Evolutionary conservation across 2,113 vertebrate species (phyloP).

Genomic region (Neolamprologus tretocephalus): DNA sequence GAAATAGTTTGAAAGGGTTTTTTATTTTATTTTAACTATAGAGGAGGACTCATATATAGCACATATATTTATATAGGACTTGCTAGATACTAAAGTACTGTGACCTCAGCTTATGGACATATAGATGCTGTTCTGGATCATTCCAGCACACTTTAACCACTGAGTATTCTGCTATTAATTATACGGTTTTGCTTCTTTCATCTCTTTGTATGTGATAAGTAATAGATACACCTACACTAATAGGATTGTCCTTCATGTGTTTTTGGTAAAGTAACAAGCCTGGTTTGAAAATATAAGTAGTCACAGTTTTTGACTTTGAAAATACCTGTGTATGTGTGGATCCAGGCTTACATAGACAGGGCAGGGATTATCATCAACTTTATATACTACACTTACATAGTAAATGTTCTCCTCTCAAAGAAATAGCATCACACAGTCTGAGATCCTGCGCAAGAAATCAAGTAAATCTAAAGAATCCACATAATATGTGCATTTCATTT

Average conservation of each 20-base stretch:
- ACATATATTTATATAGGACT: not conserved
- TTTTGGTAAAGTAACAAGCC: not conserved
- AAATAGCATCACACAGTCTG: not conserved
- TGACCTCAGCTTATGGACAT: not conserved
- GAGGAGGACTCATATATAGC: not conserved
- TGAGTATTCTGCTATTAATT: not conserved
- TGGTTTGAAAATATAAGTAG: not conserved
- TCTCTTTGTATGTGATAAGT: not conserved
- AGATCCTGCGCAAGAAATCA: not conserved
- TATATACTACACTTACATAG: not conserved
- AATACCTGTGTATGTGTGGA: not conserved
- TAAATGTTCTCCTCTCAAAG: not conserved
- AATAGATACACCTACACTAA: not conserved
- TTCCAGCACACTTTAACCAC: not conserved
- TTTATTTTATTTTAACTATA: accelerated
- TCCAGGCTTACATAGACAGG: not conserved
- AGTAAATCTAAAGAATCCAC: not conserved
- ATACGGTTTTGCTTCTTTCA: not conserved
- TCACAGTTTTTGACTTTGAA: not conserved
- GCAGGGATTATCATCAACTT: not conserved
- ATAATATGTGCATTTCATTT: not conserved
- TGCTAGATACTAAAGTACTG: not conserved
- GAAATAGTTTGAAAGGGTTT: not conserved
- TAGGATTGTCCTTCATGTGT: not conserved
- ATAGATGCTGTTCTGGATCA: not conserved